Conservation (phyloP, 2,888 invertebrate species). For the Macrophya annulata region DNA sequence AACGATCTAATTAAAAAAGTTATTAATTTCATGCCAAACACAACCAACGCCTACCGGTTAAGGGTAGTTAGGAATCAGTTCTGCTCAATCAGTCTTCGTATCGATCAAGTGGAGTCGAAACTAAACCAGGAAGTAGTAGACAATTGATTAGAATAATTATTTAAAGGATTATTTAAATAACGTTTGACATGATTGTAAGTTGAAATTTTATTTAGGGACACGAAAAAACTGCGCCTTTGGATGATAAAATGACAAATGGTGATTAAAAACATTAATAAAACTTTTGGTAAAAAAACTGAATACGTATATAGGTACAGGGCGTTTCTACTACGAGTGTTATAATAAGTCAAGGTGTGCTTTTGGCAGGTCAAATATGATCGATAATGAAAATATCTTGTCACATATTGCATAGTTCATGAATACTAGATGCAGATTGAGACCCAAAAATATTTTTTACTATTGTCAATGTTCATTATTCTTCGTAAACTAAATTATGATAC, state of each 20-base stretch:
- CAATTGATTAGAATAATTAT: conserved; percentile 49
- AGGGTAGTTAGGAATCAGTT: conserved; percentile 58
- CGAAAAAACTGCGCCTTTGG: background rate
- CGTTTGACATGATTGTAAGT: background rate
- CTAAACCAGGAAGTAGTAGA: conserved; percentile 43
- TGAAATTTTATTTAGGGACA: background rate
- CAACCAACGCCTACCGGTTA: conserved; percentile 73
- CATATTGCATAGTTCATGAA: background rate
- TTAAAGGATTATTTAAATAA: background rate
- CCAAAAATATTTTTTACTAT: background rate
- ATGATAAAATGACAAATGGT: background rate
- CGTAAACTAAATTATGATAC: background rate
- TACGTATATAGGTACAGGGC: background rate
- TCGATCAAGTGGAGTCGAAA: conserved; percentile 53
- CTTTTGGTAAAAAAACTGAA: background rate
- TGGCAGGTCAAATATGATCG: conserved; percentile 5
- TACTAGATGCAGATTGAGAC: background rate
- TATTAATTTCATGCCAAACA: conserved; percentile 78
- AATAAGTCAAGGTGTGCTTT: background rate
- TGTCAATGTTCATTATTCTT: background rate
- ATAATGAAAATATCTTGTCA: background rate
- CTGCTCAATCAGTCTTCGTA: conserved; percentile 55
- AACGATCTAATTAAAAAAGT: conserved; percentile 79
- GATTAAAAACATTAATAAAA: background rate
- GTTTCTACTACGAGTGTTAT: background rate